Percentiles rank a stretch among this genome's conserved stretches.
Evolutionary conservation across 2,797 vertebrate species (phyloP).

Genomic region (Pteropus rufus): DNA sequence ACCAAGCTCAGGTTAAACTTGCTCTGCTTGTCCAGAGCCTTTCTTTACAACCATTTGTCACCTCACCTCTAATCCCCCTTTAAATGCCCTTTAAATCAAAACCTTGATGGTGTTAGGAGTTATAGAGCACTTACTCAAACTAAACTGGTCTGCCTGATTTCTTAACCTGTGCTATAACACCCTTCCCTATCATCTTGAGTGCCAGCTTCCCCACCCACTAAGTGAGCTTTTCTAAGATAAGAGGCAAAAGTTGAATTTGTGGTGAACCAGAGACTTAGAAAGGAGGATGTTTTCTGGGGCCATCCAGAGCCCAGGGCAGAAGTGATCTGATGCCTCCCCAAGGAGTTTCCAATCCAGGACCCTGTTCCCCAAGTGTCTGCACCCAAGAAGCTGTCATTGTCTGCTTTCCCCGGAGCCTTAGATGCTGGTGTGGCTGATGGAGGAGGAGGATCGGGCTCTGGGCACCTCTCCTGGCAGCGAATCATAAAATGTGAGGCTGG

Average conservation of each 20-base stretch:
- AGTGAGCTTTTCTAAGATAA: neutral
- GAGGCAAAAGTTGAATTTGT: neutral
- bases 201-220: neutral
- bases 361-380: neutral
- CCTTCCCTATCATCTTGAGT: neutral
- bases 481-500: neutral
- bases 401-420: neutral
- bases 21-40: neutral
- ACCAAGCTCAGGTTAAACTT: neutral
- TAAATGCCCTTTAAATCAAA: neutral
- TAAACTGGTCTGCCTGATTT: neutral
- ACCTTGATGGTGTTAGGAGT: neutral
- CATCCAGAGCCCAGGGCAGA: neutral
- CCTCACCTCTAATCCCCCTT: neutral
- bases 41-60: neutral
- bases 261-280: neutral
- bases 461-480: neutral
- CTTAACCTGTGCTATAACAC: neutral
- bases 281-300: neutral
- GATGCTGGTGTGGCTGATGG: neutral
- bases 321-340: neutral
- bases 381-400: neutral
- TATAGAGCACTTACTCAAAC: neutral
- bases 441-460: neutral
- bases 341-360: neutral